Percentiles rank a stretch among this genome's conserved stretches.
These are phyloP conservation scores for Folsomia candida DNA, from an alignment of 2,888 invertebrate genomes.

Conservation along the genomic window DNA sequence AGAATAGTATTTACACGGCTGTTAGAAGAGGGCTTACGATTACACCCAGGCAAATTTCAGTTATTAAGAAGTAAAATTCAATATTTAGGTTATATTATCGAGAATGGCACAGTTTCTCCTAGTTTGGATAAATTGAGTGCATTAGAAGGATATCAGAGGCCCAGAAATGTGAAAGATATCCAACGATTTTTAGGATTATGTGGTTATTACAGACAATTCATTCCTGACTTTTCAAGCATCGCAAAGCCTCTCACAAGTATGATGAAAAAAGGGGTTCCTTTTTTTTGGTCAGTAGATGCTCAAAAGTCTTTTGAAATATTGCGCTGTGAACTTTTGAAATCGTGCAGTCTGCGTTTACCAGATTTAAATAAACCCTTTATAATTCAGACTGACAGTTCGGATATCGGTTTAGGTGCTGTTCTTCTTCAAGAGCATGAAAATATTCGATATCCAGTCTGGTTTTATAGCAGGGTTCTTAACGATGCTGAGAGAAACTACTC, in stretches of 20 bases:
- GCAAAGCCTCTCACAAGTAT: conserved; percentile 5
- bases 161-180: conserved; percentile 1
- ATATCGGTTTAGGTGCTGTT: conserved; percentile 45
- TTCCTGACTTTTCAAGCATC: neutral
- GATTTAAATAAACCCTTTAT: conserved; percentile 30
- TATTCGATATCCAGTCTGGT: too few relatives aligned
- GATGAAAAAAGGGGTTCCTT: neutral
- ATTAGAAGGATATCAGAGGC: conserved; percentile 7
- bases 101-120: neutral
- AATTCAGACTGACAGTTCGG: conserved; percentile 31
- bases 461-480: conserved; percentile 55
- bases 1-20: neutral
- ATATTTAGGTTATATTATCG: neutral
- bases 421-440: conserved; percentile 51
- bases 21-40: neutral
- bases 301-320: neutral
- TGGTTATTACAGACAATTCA: neutral
- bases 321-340: conserved; percentile 26
- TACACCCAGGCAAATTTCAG: neutral
- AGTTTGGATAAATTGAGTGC: too few relatives aligned
- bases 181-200: neutral
- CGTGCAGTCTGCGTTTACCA: conserved; percentile 51
- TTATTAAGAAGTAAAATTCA: neutral
- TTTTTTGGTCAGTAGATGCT: neutral
- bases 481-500: too few relatives aligned